Conservation (phyloP, 1,140 invertebrate genomes). For the Trichoplusia ni region DNA sequence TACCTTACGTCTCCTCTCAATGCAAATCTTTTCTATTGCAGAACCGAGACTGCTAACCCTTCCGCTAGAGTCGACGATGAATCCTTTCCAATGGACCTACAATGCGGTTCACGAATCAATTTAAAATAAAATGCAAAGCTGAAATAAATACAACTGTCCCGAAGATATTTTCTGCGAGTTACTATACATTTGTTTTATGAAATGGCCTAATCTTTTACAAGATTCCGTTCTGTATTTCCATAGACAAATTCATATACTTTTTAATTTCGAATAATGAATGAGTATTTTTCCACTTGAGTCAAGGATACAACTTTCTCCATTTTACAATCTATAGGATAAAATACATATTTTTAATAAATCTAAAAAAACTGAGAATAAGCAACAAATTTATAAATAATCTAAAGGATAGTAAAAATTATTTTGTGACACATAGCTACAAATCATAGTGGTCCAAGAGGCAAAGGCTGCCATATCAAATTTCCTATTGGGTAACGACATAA, state of each 20-base stretch:
- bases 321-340: neutral
- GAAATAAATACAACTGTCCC: conserved; percentile 81
- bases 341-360: neutral
- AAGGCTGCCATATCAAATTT: neutral
- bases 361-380: neutral
- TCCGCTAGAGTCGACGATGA: conserved; percentile 75
- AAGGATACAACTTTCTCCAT: conserved; percentile 38
- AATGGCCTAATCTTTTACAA: conserved; percentile 82
- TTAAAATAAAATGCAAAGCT: conserved; percentile 81
- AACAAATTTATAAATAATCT: neutral
- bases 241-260: conserved; percentile 76
- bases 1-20: conserved; percentile 81
- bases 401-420: neutral
- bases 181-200: conserved; percentile 83
- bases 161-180: conserved; percentile 82
- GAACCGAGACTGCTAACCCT: conserved; percentile 80
- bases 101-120: conserved; percentile 77
- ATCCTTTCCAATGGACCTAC: conserved; percentile 74
- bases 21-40: conserved; percentile 81
- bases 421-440: neutral
- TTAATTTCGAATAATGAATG: conserved; percentile 73
- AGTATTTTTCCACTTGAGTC: conserved; percentile 64
- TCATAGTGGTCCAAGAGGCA: conserved; percentile 1
- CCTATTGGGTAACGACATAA: neutral
- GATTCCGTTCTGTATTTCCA: conserved; percentile 82